phyloP scores from a whole-genome alignment of 2,113 vertebrate species.

The Pimephales promelas region DNA sequence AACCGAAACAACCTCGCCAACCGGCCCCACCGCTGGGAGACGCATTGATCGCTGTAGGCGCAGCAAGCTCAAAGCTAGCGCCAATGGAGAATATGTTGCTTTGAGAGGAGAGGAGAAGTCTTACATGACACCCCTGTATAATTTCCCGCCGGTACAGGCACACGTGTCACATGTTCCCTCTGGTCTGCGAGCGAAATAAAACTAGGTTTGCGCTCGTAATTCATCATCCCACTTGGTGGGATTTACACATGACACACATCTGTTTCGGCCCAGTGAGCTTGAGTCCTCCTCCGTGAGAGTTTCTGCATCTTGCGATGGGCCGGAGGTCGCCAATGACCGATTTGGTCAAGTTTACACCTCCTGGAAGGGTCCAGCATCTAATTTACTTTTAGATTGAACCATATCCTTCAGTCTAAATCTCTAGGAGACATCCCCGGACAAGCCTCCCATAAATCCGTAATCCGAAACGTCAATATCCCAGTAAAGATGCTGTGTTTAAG shows the following conservation, averaged over 20 bases:
- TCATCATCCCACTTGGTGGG: slow-evolving; percentile 49
- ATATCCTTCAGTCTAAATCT: slow-evolving; percentile 39
- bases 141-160: slow-evolving; percentile 48
- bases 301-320: not conserved
- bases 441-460: not conserved
- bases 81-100: slow-evolving; percentile 35
- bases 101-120: slow-evolving; percentile 16
- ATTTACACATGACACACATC: slow-evolving; percentile 41
- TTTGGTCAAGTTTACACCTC: not conserved
- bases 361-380: not conserved
- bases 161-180: slow-evolving; percentile 31
- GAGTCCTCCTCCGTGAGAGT: slow-evolving; percentile 14
- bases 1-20: slow-evolving; percentile 9
- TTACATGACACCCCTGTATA: slow-evolving; percentile 43
- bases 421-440: not conserved
- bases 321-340: not conserved
- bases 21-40: not conserved
- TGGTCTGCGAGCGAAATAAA: slow-evolving; percentile 31
- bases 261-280: slow-evolving; percentile 35
- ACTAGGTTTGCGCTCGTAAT: slow-evolving; percentile 43
- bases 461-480: slow-evolving; percentile 24
- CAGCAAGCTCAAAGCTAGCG: slow-evolving; percentile 9
- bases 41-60: slow-evolving; percentile 30
- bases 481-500: not conserved
- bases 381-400: slow-evolving; percentile 20